These are phyloP conservation scores for Lacerta bilineata DNA, from an alignment of 2,797 vertebrate species.

Conservation along the genomic window DNA sequence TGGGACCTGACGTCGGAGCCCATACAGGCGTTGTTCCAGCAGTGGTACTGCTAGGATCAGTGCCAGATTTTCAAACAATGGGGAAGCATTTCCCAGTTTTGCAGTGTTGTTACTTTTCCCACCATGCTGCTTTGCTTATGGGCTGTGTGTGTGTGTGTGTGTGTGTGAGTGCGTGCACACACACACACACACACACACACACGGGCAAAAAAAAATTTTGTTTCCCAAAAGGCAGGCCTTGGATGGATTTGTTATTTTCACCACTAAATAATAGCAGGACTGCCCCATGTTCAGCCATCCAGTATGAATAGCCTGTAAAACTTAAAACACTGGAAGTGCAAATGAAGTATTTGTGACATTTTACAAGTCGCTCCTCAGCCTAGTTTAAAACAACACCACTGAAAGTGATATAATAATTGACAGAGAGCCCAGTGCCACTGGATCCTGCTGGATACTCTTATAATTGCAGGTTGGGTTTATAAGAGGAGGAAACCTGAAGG, in stretches of 20 bases:
- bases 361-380: conserved; percentile 9
- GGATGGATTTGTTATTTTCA: conserved; percentile 10
- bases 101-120: neutral
- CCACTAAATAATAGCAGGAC: neutral
- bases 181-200: no score
- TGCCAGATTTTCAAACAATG: neutral
- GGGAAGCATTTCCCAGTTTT: neutral
- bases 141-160: neutral
- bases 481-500: conserved; percentile 58
- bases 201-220: neutral
- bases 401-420: conserved; percentile 47
- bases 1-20: no score
- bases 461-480: conserved; percentile 58
- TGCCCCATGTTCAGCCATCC: conserved; percentile 9
- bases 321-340: neutral
- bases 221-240: neutral
- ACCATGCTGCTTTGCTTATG: no score
- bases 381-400: conserved; percentile 28
- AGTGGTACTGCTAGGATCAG: neutral
- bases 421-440: conserved; percentile 27
- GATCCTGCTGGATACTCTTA: conserved; percentile 37
- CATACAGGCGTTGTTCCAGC: no score
- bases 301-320: neutral
- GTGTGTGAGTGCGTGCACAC: no score
- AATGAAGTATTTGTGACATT: neutral